Base-by-base conservation (phyloP, 2,888 invertebrate genomes). In the Agrotis exclamationis region DNA sequence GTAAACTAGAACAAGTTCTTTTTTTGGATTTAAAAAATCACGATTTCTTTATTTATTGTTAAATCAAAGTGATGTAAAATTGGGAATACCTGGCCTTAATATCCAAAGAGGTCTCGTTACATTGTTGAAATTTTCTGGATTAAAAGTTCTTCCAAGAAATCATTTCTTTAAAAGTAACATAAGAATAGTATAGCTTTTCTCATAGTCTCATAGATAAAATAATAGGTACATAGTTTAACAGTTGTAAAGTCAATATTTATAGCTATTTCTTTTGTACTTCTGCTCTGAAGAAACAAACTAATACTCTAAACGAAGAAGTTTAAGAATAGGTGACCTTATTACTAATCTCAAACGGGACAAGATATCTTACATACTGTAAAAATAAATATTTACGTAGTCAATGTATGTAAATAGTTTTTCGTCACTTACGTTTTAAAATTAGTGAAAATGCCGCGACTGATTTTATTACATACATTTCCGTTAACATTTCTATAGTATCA, bases 341-440 rank as follows among this genome's bases (percentile, higher is more conserved):
- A 57, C 56, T 57, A 50, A 65, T 65, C 45, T 74, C n/a, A 33
- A 20, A 45, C 45, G 57, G 24, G 18, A 58, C 24, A 39, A 57
- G 67, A 75, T 28, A 56, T 72, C 22, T 75, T 20, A 47, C 51
- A 39, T 53, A 57, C 51, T 47, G 57, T 58, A 47, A 76, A 58
- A 73, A 76, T 67, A 67, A 67, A 73, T 58, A 73, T 47, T 67
- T 47, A 66, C 72, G 20, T 39, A 67, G 9, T 47, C 16, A 56
- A 64, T 74, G 33, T 57, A 64, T 74, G 33, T 51, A 24, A 66
- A 58, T 51, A 76, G 45, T 45, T 47, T 65, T 66, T 5, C 50
- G 60, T 60, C 73, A 60, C 9, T 22, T 33, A 3, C 60, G 22
- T 51, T 60, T 33, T 6, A 51, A 60, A 62, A 53, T 24, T 18